Percentiles rank a stretch among this genome's conserved stretches.
These are phyloP conservation scores for Pangasius krempfi DNA, from an alignment of 2,797 vertebrate genomes.

Conservation along the genomic window DNA sequence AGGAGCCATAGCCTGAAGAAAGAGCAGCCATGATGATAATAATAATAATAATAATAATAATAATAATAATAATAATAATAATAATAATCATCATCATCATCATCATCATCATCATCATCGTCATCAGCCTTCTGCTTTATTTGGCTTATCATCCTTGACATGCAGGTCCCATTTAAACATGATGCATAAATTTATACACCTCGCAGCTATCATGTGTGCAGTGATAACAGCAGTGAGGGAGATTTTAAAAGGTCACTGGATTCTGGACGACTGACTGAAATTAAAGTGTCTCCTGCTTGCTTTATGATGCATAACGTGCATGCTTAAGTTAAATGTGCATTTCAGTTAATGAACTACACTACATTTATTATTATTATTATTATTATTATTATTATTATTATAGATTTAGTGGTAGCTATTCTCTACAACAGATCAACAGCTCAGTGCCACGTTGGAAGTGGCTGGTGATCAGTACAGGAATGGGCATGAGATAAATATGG, in stretches of 20 bases:
- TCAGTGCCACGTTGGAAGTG: not conserved
- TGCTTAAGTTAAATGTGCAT: not conserved
- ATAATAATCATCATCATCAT: too few species aligned
- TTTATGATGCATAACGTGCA: not conserved
- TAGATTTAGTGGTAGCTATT: not conserved
- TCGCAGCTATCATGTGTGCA: not conserved
- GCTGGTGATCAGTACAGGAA: constrained; percentile 12
- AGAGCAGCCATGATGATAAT: not conserved
- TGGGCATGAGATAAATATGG: constrained; percentile 48
- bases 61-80: constrained; percentile 5
- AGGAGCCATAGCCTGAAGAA: not conserved
- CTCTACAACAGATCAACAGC: not conserved
- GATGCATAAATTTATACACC: not conserved
- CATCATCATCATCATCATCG: too few species aligned
- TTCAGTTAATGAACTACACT: not conserved
- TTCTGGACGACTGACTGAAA: not conserved
- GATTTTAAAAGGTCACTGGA: not conserved
- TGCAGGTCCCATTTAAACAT: not conserved
- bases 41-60: constrained; percentile 1
- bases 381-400: not conserved
- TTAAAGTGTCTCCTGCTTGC: not conserved
- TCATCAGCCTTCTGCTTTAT: not conserved
- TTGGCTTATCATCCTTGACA: not conserved
- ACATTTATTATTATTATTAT: not conserved
- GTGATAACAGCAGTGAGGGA: not conserved